These are phyloP conservation scores for Sinocyclocheilus maitianheensis DNA, from an alignment of 2,113 vertebrate species.

Conservation along the genomic window DNA sequence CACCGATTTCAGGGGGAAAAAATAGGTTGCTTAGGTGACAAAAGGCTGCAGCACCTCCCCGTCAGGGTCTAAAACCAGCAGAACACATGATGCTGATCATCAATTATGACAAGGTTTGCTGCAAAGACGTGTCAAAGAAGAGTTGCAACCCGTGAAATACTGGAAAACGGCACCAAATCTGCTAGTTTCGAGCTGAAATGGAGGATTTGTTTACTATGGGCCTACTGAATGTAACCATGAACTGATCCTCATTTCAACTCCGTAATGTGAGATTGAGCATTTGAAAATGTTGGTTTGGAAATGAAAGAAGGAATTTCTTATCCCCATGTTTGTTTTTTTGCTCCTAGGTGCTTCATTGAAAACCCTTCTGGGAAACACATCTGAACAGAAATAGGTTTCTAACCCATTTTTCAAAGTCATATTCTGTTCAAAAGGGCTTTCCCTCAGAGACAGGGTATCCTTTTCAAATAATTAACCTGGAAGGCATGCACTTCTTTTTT, in stretches of 20 bases:
- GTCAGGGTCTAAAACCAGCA: conserved; percentile 12
- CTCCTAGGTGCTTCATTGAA: neutral
- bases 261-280: neutral
- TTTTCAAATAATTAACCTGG: conserved; percentile 14
- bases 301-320: neutral
- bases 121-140: neutral
- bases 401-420: conserved; percentile 21
- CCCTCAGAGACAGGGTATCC: neutral
- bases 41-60: conserved; percentile 11
- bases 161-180: neutral
- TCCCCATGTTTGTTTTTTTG: neutral
- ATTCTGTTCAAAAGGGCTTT: conserved; percentile 3
- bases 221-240: neutral
- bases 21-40: conserved; percentile 33
- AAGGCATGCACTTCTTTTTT: conserved; percentile 9
- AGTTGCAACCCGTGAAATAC: neutral
- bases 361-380: conserved; percentile 3
- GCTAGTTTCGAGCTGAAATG: neutral
- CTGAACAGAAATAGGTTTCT: conserved; percentile 23
- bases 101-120: conserved; percentile 1
- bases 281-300: conserved; percentile 12
- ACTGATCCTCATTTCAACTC: neutral
- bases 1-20: conserved; percentile 46
- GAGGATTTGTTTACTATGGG: neutral
- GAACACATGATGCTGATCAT: neutral